A percentile compares a stretch with the other conserved stretches of the same genome.
These are phyloP conservation scores for Chitala chitala DNA, from an alignment of 2,113 vertebrate species.

Conservation along the genomic window DNA sequence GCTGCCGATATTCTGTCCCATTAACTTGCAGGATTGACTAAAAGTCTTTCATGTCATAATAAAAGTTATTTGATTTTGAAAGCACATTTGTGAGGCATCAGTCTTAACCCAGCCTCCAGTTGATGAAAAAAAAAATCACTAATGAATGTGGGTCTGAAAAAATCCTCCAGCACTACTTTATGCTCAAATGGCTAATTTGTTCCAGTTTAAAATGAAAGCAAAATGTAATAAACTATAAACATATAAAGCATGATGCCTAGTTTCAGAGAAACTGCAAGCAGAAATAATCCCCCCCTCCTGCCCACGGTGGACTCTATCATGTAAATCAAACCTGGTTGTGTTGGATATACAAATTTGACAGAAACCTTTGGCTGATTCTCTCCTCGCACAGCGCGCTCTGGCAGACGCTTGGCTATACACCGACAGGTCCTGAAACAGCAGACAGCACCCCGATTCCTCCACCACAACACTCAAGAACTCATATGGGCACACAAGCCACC, in stretches of 20 bases:
- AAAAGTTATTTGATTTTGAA: not conserved
- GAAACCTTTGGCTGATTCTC: not conserved
- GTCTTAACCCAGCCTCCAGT: not conserved
- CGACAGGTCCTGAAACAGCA: not conserved
- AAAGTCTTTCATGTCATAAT: not conserved
- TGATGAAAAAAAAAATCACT: not conserved
- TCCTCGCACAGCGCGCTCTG: not conserved
- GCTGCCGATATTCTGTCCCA: too few species aligned
- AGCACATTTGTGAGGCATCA: not conserved
- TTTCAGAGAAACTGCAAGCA: not conserved
- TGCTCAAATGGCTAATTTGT: not conserved
- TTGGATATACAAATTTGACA: conserved; percentile 22
- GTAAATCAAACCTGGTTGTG: conserved; percentile 34
- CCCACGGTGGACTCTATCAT: conserved; percentile 31
- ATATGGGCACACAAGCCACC: conserved; percentile 19
- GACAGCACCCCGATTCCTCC: not conserved
- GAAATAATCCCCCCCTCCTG: conserved; percentile 26
- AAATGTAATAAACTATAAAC: not conserved
- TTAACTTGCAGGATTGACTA: not conserved
- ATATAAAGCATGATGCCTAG: not conserved
- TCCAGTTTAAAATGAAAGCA: conserved; percentile 21
- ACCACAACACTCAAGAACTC: conserved; percentile 13
- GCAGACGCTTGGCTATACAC: not conserved
- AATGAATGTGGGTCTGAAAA: not conserved
- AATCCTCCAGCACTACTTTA: not conserved